Evolutionary conservation across 2,888 invertebrate species (phyloP), one percentile per base, ranked within the genome.

Genomic region (Limnephilus marmoratus): DNA sequence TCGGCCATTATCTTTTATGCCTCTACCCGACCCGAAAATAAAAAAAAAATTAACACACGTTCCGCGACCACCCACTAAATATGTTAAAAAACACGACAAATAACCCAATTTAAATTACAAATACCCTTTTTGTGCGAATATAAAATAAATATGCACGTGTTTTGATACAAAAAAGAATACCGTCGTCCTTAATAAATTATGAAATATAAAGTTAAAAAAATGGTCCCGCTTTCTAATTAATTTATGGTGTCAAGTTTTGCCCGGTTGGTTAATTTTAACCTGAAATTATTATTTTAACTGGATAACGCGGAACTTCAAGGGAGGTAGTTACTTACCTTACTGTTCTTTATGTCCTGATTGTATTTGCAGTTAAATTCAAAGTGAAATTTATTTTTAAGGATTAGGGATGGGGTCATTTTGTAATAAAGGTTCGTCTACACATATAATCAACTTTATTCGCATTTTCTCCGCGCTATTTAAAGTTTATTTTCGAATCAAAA

Each of bases 171-270:
- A 90, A 90, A 87, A 92, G 92, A 80, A 90, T 90, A 92, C 90
- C 81, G 92, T 24, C 15, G 80, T 53, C 81, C 90, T 91, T 91
- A 91, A 93, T 93, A 93, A 93, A 93, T 93, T 93, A 93, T 85
- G 93, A 93, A 93, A 92, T 92, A 93, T 93, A 93, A 93, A 95
- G 95, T 96, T 95, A 95, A 95, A 95, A 96, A 95, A 96, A 95
- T 92, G 90, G 93, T 94, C 95, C 94, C 95, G 95, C 94, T 95
- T 95, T 95, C 95, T 96, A 96, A 96, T 96, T 96, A 96, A 96
- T 96, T 96, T 96, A 96, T 96, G 95, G 95, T 94, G 93, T 91
- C 90, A 93, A 93, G 93, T 93, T 93, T 91, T 93, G 91, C 92
- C 92, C 93, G 93, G n/a, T 92, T 93, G 93, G 93, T 93, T 93